A percentile compares a stretch with the other conserved stretches of the same genome.
Evolutionary conservation across 2,113 vertebrate species (phyloP).

Genomic region (Chascanopsetta lugubris): DNA sequence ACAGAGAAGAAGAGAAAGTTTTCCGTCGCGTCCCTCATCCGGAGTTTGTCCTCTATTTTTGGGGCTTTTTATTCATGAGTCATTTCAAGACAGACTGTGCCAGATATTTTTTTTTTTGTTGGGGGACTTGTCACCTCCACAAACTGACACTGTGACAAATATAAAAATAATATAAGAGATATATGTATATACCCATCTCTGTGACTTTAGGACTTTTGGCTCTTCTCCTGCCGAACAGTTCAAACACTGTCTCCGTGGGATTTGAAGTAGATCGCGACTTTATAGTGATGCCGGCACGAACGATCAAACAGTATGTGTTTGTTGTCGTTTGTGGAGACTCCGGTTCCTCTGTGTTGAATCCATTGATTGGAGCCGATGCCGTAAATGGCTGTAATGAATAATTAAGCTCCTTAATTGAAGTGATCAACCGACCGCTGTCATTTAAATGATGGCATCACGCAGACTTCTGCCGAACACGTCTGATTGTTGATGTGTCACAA

Average conservation of each 20-base stretch:
- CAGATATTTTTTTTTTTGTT: constrained; percentile 29
- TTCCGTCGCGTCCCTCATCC: not conserved
- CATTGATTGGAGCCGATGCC: not conserved
- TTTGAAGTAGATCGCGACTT: constrained; percentile 32
- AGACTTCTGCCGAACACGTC: not conserved
- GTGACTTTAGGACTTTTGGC: constrained; percentile 1
- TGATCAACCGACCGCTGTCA: not conserved
- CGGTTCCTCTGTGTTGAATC: not conserved
- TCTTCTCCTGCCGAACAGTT: constrained; percentile 24
- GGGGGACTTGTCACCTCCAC: constrained; percentile 25
- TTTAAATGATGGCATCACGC: constrained; percentile 2
- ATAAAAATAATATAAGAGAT: not conserved
- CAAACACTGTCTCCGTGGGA: constrained; percentile 11
- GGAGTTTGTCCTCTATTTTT: constrained; percentile 27
- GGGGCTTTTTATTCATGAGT: constrained; percentile 32
- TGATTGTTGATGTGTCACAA: not conserved
- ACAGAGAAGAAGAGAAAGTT: not conserved
- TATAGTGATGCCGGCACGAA: constrained; percentile 11
- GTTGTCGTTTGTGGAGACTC: not conserved
- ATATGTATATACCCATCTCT: not conserved
- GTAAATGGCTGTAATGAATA: constrained; percentile 3
- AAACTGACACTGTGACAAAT: not conserved
- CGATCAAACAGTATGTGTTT: not conserved
- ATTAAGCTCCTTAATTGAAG: constrained; percentile 17
- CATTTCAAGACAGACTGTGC: constrained; percentile 43